Evolutionary conservation across 2,797 vertebrate species (phyloP).

Genomic region (Enteromius anoplus): DNA sequence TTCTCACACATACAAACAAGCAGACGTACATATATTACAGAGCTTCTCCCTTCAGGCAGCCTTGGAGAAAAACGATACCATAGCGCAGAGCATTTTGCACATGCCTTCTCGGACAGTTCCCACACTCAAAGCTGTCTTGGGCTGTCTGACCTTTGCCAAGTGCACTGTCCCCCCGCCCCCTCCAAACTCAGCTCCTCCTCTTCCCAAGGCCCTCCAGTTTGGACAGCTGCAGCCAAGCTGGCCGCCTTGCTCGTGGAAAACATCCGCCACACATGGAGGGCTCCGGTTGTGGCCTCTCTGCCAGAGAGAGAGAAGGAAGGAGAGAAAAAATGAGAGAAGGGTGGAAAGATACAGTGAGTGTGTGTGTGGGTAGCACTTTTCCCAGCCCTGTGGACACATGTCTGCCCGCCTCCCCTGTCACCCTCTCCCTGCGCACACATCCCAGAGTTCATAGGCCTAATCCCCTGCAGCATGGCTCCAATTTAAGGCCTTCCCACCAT

Average conservation of each 20-base stretch:
- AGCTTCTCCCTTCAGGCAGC: constrained; percentile 72
- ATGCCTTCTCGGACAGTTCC: constrained; percentile 84
- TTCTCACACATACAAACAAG: constrained; percentile 51
- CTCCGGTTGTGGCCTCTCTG: constrained; percentile 70
- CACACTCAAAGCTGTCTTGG: constrained; percentile 82
- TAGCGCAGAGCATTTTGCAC: constrained; percentile 79
- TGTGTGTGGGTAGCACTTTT: constrained; percentile 64
- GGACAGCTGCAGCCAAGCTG: constrained; percentile 88
- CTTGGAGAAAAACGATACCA: constrained; percentile 80
- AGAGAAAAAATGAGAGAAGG: constrained; percentile 12
- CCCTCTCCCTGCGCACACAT: constrained; percentile 41
- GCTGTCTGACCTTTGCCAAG: constrained; percentile 85
- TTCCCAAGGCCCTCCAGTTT: constrained; percentile 82
- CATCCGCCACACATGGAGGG: constrained; percentile 89
- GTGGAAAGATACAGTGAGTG: constrained; percentile 44
- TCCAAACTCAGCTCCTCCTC: constrained; percentile 64
- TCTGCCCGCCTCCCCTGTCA: constrained; percentile 59
- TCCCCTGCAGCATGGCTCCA: constrained; percentile 78
- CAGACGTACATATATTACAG: constrained; percentile 45
- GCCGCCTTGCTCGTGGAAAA: constrained; percentile 84
- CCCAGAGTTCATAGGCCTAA: constrained; percentile 69
- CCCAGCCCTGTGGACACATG: constrained; percentile 70
- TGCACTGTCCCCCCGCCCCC: constrained; percentile 69
- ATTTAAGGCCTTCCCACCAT: constrained; percentile 73
- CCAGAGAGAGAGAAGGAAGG: constrained; percentile 53